Base-by-base conservation (phyloP, 2,888 invertebrate species). In the Trisateles emortualis region DNA sequence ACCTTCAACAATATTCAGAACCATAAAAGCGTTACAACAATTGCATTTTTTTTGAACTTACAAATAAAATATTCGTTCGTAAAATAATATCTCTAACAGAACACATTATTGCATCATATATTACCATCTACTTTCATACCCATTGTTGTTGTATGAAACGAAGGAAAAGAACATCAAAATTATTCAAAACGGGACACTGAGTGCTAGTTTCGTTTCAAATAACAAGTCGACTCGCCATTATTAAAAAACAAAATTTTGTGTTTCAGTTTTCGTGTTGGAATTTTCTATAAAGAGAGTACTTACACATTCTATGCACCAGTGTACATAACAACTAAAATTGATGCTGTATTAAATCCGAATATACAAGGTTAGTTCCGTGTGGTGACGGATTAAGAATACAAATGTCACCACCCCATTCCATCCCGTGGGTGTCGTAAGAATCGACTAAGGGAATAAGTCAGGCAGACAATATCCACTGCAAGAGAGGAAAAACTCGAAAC, bases 141-240 rank as follows among this genome's bases (percentile, higher is more conserved):
- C 19, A 41, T 46, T 45, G 41, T 60, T 10, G 36, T 44, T 6
- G 14, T 14, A 26, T 49, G 33, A 39, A 46, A 52, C 16, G 40
- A 61, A 56, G 64, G 54, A 56, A 29, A 14, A 55, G 11, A 56
- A 54, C 42, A 38, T 52, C 16, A 10, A 49, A 56, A 32, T 50
- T 58, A 67, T 68, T 67, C 52, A 56, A 51, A 68, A 52, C n/a
- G 32, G 1, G 10, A 43, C 14, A 32, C 22, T 26, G 14, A 13
- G 36, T 16, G 38, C 13, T 51, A 48, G 48, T 60, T 57, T 48
- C 6, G 3, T 54, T 33, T 45, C 13, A 29, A 57, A 56, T 52
- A 38, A 39, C 19, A 30, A 24, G 33, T 40, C 14, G 11, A 39
- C 30, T 40, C 32, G 16, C 17, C 33, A 30, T 33, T 46, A 38